Conservation (phyloP, 2,888 invertebrate species). For the Hydraecia micacea region DNA sequence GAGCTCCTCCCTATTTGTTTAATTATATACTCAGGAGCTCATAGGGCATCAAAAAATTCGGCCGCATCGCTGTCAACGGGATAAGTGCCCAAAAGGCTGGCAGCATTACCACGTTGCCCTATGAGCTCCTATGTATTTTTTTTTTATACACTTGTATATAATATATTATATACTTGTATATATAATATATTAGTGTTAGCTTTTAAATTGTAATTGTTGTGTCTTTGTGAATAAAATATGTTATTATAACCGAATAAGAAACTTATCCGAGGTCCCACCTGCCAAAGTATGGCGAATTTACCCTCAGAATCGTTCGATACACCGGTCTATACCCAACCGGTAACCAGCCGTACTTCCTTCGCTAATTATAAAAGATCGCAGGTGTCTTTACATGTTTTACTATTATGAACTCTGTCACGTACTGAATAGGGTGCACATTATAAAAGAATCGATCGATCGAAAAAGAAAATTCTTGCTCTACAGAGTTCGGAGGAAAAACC, state of each 20-base stretch:
- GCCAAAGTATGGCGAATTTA: constrained; percentile 16
- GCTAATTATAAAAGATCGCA: constrained; percentile 1
- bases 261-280: background rate
- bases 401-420: background rate
- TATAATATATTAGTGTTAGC: too few species aligned
- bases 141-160: too few species aligned
- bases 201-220: too few species aligned
- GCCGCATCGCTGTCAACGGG: too few species aligned
- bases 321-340: constrained; percentile 27
- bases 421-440: background rate
- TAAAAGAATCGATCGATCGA: background rate
- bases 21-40: too few species aligned
- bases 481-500: constrained; percentile 15
- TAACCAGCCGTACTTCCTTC: constrained; percentile 8
- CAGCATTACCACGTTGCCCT: too few species aligned
- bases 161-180: too few species aligned
- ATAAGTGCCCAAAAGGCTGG: too few species aligned
- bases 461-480: constrained; percentile 7
- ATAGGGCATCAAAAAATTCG: too few species aligned
- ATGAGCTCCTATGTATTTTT: too few species aligned
- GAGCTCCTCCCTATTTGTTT: too few species aligned
- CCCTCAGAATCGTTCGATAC: constrained; percentile 46
- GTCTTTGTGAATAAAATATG: too few species aligned
- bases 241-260: background rate
- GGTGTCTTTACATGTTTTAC: background rate